Conservation (phyloP, 1,140 invertebrate species). For the Xylocopa sonorina region DNA sequence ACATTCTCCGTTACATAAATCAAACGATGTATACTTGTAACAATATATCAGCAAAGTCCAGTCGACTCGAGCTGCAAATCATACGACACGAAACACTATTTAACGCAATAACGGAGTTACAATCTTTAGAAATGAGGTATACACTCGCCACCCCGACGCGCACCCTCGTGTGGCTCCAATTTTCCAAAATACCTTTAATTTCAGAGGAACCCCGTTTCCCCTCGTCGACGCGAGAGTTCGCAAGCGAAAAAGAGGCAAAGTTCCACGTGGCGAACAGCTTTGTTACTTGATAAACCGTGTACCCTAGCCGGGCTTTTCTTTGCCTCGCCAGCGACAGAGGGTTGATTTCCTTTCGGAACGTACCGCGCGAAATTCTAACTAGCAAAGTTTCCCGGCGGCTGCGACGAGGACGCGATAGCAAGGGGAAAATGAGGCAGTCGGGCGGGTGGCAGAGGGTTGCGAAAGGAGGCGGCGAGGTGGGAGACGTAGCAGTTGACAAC, state of each 20-base stretch:
- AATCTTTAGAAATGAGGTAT: no score
- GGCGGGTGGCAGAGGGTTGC: no score
- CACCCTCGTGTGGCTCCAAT: not conserved
- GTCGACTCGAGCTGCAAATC: no score
- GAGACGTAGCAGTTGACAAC: constrained; percentile 68
- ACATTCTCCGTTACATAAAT: no score
- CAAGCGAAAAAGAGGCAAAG: not conserved
- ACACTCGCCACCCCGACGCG: no score
- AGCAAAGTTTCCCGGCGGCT: constrained; percentile 64
- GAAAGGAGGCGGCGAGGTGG: not conserved
- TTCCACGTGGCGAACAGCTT: constrained; percentile 28
- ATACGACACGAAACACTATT: no score
- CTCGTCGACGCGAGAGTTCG: not conserved
- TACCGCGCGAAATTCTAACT: constrained; percentile 67
- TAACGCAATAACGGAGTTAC: no score
- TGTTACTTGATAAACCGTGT: constrained; percentile 49
- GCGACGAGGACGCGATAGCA: constrained; percentile 43
- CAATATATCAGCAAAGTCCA: no score
- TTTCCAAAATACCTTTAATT: not conserved
- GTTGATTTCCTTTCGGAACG: constrained; percentile 66
- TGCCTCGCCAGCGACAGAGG: constrained; percentile 43
- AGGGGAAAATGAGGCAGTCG: constrained; percentile 46
- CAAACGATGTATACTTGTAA: no score
- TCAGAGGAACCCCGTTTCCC: not conserved
- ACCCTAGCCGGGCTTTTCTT: constrained; percentile 59